Conservation (phyloP, 2,797 vertebrate species). For the Adelosebastes latens region DNA sequence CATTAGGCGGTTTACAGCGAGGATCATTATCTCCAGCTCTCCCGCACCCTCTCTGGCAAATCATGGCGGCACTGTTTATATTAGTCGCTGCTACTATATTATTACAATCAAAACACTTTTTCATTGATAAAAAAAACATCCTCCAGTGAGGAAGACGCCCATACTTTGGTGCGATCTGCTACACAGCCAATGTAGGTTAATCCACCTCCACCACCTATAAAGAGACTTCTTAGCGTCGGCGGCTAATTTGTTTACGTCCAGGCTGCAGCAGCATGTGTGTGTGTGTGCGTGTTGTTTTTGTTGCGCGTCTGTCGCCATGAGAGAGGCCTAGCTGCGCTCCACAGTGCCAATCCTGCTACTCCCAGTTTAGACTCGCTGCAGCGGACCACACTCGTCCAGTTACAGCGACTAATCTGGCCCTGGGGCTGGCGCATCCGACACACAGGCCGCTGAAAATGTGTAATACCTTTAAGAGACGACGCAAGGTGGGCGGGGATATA, state of each 20-base stretch:
- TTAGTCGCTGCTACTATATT: neutral
- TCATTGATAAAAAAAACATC: slow-evolving; percentile 29
- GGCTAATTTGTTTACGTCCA: slow-evolving; percentile 79
- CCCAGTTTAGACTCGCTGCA: slow-evolving; percentile 77
- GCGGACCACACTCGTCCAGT: slow-evolving; percentile 77
- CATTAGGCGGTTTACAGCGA: neutral
- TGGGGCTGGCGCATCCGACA: slow-evolving; percentile 61
- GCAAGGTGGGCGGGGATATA: slow-evolving; percentile 8
- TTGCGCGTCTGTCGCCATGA: slow-evolving; percentile 50
- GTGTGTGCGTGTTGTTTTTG: slow-evolving; percentile 28
- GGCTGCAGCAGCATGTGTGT: slow-evolving; percentile 37
- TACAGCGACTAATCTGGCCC: slow-evolving; percentile 75
- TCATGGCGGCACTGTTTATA: neutral
- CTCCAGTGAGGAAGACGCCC: neutral
- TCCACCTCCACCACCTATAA: slow-evolving; percentile 54
- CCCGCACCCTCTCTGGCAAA: neutral
- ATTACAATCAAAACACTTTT: neutral
- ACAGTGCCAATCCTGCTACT: slow-evolving; percentile 75
- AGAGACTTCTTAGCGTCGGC: slow-evolving; percentile 52
- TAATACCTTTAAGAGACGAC: slow-evolving; percentile 40
- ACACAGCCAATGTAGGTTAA: slow-evolving; percentile 37
- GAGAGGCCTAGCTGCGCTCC: slow-evolving; percentile 69
- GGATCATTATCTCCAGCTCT: neutral
- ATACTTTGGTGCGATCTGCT: neutral
- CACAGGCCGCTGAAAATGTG: slow-evolving; percentile 67